Conservation (phyloP, 2,113 vertebrate genomes). For the Tylochromis polylepis region DNA sequence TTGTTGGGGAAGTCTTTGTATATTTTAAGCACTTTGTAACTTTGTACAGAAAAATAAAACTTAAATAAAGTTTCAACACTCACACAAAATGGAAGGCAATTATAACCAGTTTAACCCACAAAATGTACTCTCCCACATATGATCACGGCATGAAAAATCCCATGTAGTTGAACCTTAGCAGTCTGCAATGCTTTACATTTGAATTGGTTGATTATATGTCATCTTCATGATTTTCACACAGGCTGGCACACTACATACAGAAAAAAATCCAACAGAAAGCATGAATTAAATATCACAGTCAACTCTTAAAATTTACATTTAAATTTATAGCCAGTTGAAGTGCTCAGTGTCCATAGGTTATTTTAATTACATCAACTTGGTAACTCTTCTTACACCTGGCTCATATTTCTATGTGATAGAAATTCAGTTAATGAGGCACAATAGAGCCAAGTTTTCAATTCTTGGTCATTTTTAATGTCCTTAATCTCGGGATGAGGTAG, state of each 20-base stretch:
- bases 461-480: not conserved
- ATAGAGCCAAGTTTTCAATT: not conserved
- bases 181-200: accelerated
- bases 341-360: not conserved
- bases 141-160: not conserved
- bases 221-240: not conserved
- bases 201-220: not conserved
- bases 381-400: not conserved
- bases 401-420: not conserved
- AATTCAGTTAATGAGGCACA: not conserved
- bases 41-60: not conserved
- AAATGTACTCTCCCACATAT: not conserved
- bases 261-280: not conserved
- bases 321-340: not conserved
- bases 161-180: not conserved
- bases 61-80: not conserved
- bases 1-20: not conserved
- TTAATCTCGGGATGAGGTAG: not conserved
- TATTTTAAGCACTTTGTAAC: not conserved
- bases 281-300: not conserved
- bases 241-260: not conserved
- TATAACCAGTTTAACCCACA: accelerated
- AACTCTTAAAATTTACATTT: not conserved
- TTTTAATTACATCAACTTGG: not conserved
- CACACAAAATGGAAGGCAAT: too few relatives aligned